These are phyloP conservation scores for Furnarius figulus DNA, from an alignment of 2,113 vertebrate species.

Conservation along the genomic window DNA sequence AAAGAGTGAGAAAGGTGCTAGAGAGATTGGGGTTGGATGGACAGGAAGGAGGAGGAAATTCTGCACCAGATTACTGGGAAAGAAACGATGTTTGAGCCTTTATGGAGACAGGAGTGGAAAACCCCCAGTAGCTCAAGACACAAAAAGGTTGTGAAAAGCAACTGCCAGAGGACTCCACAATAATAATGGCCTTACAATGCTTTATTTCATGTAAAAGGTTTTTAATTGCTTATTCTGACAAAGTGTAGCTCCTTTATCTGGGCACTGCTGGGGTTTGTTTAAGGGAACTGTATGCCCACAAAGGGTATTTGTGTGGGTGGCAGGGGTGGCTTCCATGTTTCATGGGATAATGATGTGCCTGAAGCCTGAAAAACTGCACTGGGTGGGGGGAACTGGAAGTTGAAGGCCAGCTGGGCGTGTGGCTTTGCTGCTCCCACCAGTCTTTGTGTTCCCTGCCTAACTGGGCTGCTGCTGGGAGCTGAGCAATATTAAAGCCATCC, in stretches of 20 bases:
- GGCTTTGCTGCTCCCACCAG: not conserved
- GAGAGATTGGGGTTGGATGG: not conserved
- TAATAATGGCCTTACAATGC: not conserved
- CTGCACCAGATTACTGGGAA: not conserved
- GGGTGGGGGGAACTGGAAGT: too few relatives aligned
- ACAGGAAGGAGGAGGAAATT: not conserved
- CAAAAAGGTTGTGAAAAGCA: not conserved
- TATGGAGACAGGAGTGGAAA: not conserved
- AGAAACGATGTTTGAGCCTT: not conserved
- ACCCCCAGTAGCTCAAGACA: not conserved
- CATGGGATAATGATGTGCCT: not conserved
- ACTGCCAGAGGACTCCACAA: not conserved
- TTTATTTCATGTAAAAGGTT: not conserved
- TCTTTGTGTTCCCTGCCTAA: not conserved
- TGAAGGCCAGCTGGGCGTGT: not conserved
- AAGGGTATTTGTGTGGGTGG: not conserved
- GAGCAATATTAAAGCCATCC: conserved; percentile 49
- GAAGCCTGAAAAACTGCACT: not conserved
- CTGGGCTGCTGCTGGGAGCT: not conserved
- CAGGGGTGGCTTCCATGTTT: not conserved
- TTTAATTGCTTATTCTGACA: not conserved
- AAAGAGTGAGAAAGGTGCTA: not conserved
- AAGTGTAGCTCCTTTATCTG: not conserved
- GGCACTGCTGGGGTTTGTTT: not conserved
- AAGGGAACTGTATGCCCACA: not conserved